Percentiles rank a stretch among this genome's conserved stretches.
Conservation (phyloP, 2,113 vertebrate genomes). For the Merops nubicus region DNA sequence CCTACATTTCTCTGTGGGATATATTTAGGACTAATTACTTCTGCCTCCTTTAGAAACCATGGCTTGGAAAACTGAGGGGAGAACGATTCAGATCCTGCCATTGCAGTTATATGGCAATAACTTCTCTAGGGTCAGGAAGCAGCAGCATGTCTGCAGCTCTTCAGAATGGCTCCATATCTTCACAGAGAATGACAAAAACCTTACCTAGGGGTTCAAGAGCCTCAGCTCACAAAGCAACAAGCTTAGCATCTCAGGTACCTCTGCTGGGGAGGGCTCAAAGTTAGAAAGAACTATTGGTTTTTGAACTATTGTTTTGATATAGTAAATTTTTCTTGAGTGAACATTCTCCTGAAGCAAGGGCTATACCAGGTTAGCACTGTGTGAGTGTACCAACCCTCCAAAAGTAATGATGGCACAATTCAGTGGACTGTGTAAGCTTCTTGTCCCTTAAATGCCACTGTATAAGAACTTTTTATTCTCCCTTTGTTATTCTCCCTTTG, state of each 20-base stretch:
- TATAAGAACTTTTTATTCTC: neutral
- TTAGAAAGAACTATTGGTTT: fast-evolving
- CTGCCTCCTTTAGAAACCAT: neutral
- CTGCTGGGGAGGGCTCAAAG: neutral
- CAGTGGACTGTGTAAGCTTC: neutral
- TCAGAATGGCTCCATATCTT: neutral
- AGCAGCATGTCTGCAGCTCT: neutral
- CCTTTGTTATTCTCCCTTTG: neutral
- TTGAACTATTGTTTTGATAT: neutral
- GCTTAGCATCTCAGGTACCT: neutral
- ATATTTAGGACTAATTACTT: conserved; percentile 33
- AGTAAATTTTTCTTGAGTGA: neutral
- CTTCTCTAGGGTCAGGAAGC: neutral
- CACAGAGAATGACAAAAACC: neutral
- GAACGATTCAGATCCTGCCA: neutral
- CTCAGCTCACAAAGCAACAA: neutral
- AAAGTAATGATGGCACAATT: neutral
- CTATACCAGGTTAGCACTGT: neutral
- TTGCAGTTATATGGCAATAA: neutral
- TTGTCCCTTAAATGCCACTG: neutral
- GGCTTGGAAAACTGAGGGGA: neutral
- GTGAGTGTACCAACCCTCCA: neutral
- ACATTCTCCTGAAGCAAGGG: neutral
- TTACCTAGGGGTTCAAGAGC: neutral
- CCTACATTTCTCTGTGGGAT: neutral